phyloP scores from a whole-genome alignment of 2,888 invertebrate genomes.

The Epinotia nisella region DNA sequence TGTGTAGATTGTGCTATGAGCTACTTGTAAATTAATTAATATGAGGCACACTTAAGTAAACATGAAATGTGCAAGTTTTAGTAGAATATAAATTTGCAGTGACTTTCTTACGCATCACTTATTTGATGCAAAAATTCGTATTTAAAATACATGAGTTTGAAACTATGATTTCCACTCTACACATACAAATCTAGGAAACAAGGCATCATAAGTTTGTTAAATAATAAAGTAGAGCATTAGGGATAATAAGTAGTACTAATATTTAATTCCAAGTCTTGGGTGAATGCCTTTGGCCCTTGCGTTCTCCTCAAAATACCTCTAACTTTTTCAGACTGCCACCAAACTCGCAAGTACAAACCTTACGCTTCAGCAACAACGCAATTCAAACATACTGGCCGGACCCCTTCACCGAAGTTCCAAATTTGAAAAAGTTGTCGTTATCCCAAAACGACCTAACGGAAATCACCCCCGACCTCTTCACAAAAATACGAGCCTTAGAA shows the following conservation, averaged over 20 bases:
- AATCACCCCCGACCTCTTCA: conserved; percentile 77
- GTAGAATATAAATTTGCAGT: not conserved
- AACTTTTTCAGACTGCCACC: conserved; percentile 72
- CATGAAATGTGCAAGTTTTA: not conserved
- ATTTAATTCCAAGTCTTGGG: too few relatives aligned
- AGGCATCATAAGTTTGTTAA: too few relatives aligned
- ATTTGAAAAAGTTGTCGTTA: conserved; percentile 75
- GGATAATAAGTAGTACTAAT: too few relatives aligned
- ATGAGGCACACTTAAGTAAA: not conserved
- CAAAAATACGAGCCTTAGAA: conserved; percentile 70
- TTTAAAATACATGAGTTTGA: too few relatives aligned
- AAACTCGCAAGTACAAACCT: conserved; percentile 71
- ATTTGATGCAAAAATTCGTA: too few relatives aligned
- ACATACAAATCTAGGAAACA: too few relatives aligned
- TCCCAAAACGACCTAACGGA: conserved; percentile 77
- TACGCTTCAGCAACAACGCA: conserved; percentile 74
- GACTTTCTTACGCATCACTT: too few relatives aligned
- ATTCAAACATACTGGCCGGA: conserved; percentile 79
- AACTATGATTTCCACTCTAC: too few relatives aligned
- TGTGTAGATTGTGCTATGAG: too few relatives aligned
- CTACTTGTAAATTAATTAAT: not conserved
- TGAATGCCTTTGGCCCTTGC: too few relatives aligned
- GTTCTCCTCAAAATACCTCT: not conserved
- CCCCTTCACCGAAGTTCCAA: conserved; percentile 72
- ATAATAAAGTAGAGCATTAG: too few relatives aligned